These are phyloP conservation scores for Heliconius ismenius DNA, from an alignment of 2,888 invertebrate genomes.

Conservation along the genomic window DNA sequence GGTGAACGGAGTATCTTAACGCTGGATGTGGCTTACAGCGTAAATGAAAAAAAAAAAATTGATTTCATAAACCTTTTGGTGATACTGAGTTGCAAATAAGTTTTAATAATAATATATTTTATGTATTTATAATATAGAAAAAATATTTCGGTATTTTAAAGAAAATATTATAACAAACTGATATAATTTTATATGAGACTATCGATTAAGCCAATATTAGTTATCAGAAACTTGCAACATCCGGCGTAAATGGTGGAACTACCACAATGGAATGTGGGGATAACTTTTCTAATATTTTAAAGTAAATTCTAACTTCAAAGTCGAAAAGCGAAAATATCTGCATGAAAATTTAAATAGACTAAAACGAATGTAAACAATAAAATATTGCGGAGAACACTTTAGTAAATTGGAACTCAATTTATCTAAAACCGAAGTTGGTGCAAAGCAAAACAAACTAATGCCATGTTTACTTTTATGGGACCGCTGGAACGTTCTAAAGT, in stretches of 20 bases:
- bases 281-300: constrained; percentile 1
- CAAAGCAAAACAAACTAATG: constrained; percentile 39
- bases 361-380: constrained; percentile 27
- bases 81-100: no score
- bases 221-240: background rate
- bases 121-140: no score
- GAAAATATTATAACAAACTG: no score
- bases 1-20: no score
- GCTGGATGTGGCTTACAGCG: no score
- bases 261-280: background rate
- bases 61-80: no score
- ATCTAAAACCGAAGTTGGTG: constrained; percentile 37
- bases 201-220: background rate
- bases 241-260: background rate
- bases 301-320: constrained; percentile 8
- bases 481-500: constrained; percentile 15
- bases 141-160: no score
- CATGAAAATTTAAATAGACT: constrained; percentile 26
- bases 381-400: constrained; percentile 35
- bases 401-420: constrained; percentile 38
- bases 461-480: constrained; percentile 18
- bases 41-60: no score
- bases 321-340: constrained; percentile 21
- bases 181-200: no score
- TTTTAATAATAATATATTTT: no score